Evolutionary conservation across 2,888 invertebrate genomes (phyloP).

Genomic region (Sipha maydis): DNA sequence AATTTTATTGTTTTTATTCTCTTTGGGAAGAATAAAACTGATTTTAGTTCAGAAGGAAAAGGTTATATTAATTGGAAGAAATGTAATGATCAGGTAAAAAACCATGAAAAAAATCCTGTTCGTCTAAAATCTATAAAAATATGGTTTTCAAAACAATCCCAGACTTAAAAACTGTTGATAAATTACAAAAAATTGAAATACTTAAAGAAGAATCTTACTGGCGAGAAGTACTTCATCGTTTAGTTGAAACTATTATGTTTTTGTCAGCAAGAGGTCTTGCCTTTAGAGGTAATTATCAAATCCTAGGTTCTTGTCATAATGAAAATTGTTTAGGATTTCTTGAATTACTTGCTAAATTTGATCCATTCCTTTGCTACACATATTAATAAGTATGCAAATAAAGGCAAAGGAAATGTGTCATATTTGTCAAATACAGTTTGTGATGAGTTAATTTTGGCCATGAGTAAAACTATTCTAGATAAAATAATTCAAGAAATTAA

Average conservation of each 20-base stretch:
- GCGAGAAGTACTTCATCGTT: constrained; percentile 55
- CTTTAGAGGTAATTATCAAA: constrained; percentile 58
- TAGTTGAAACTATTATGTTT: constrained; percentile 55
- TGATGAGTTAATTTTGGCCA: constrained; percentile 10
- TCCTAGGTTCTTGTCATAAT: constrained; percentile 58
- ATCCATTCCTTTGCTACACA: constrained; percentile 63
- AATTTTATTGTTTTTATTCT: constrained; percentile 11
- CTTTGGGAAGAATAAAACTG: constrained; percentile 5
- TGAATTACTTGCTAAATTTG: constrained; percentile 63
- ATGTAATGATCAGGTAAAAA: neutral
- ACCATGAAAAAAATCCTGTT: constrained; percentile 17
- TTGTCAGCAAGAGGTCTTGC: constrained; percentile 60
- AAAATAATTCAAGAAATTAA: constrained; percentile 24
- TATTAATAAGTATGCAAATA: constrained; percentile 50
- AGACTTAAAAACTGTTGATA: constrained; percentile 3
- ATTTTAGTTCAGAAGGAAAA: constrained; percentile 8
- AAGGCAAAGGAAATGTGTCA: no score
- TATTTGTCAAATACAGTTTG: constrained; percentile 37
- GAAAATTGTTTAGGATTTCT: constrained; percentile 62
- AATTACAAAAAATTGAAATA: constrained; percentile 4
- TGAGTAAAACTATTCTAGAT: constrained; percentile 6
- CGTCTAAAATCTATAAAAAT: constrained; percentile 1
- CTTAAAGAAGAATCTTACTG: constrained; percentile 43
- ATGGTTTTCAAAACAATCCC: constrained; percentile 9
- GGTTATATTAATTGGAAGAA: constrained; percentile 2